Base-by-base conservation (phyloP, 2,797 vertebrate species). In the Gadopsis marmoratus region DNA sequence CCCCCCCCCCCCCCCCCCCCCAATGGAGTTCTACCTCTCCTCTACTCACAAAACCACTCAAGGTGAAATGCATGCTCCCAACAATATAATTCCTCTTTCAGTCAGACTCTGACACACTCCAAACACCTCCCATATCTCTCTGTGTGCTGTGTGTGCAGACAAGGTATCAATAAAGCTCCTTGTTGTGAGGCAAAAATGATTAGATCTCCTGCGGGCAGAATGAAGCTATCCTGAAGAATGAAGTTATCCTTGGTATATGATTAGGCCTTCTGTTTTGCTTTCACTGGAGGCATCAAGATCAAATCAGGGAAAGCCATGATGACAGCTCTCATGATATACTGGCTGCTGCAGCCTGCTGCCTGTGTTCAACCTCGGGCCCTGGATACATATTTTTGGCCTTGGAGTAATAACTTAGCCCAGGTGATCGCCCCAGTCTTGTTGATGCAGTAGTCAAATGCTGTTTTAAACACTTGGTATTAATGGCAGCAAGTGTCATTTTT, bases 361-460 rank as follows among this genome's bases (percentile, higher is more conserved):
- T 91, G 93, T 89, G 91, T 92, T 82, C 88, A 89, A 91, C 92
- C 94, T 96, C 95, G 92, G 82, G 95, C 95, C 94, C 93, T 93
- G 95, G 94, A 95, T 94, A 95, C 96, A 95, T 94, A 93, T 94
- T 95, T 96, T 95, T 95, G 95, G 95, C 96, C 96, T 95, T 91
- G 95, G 96, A 77, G 78, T 77, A 77, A 91, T 88, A 88, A 82
- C 76, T 81, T 74, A 69, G 84, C 63, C 69, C 79, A 86, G 82
- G 86, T 87, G 83, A 86, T 76, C 50, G 8, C 37, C 37, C 45
- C 43, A 12, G 72, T 51, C 74, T 21, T 58, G 68, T 74, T 81
- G 75, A 89, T 71, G 67, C 66, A 76, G 76, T 37, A 63, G 79
- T 86, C 72, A 82, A 79, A 86, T 64, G 71, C 39, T 0, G 55